Base-by-base conservation (phyloP, 1,140 invertebrate genomes). In the Trypoxylus dichotomus region DNA sequence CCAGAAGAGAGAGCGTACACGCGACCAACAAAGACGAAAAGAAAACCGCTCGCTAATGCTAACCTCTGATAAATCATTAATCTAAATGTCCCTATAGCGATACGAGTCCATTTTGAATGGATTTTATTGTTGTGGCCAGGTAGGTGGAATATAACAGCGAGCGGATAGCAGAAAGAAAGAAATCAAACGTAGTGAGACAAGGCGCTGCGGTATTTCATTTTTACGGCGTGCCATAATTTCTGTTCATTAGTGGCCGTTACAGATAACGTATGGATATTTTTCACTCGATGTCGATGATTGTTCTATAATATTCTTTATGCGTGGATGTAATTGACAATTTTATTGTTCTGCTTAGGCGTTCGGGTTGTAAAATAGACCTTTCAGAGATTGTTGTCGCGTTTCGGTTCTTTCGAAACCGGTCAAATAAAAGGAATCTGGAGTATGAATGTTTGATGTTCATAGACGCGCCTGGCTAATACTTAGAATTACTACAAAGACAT, bases 61-160 rank as follows among this genome's bases (percentile, higher is more conserved):
- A 75, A 27, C 47, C 58, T 78, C 68, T 75, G 72, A 78, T 78
- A 78, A 78, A 78, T 75, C 77, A 78, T 78, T 78, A 78, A 78
- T 78, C 77, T 75, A 78, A 78, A 78, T 75, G 72, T 74, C 73
- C 72, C 68, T 37, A 37, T 68, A 68, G 60, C 60, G 60, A 68
- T 68, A 68, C 72, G 72, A 74, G 72, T 41, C 72, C 72, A 74
- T 42, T 74, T 74, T 43, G 72, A 43, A 74, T 68, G 72, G 41
- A 43, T 74, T 74, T 74, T 74, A 74, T 74, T 74, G 72, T 74
- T 43, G 72, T 27, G 72, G 41, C 72, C 72, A 74, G 72, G 72
- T 74, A 74, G 72, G 72, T 27, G 72, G 60, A 68, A 68, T 68
- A 68, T 68, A 68, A 68, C 24, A 68, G 60, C 60, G 60, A 54